phyloP scores from a whole-genome alignment of 2,113 vertebrate species.

The Greenwoodochromis staneri region DNA sequence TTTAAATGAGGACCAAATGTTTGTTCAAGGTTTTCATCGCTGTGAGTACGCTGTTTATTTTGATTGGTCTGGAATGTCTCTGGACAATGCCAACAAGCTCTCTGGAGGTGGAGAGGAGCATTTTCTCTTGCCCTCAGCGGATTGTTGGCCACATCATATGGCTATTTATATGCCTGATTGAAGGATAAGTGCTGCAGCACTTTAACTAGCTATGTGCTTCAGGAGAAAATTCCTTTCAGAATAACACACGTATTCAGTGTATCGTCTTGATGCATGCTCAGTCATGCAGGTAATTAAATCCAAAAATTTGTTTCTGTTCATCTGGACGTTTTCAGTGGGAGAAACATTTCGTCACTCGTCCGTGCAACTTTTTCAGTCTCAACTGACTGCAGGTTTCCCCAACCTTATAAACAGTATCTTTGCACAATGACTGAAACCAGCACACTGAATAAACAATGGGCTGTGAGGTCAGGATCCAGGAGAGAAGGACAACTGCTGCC shows the following conservation, averaged over 20 bases:
- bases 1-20: conserved; percentile 74
- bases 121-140: conserved; percentile 5
- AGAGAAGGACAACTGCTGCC: not conserved
- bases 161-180: conserved; percentile 45
- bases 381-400: not conserved
- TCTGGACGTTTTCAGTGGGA: not conserved
- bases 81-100: conserved; percentile 47
- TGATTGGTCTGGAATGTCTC: conserved; percentile 63
- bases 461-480: not conserved
- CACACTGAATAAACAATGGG: not conserved
- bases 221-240: not conserved
- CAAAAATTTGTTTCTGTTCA: not conserved
- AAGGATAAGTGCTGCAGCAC: not conserved
- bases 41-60: conserved; percentile 61
- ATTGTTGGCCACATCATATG: not conserved
- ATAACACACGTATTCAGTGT: not conserved
- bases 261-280: not conserved
- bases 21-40: conserved; percentile 66
- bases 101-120: conserved; percentile 16
- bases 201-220: not conserved
- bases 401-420: not conserved
- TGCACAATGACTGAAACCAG: not conserved
- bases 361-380: not conserved
- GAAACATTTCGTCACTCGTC: not conserved
- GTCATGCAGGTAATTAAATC: not conserved